phyloP scores from a whole-genome alignment of 2,888 invertebrate genomes.

The Acrocyrtus sp. region DNA sequence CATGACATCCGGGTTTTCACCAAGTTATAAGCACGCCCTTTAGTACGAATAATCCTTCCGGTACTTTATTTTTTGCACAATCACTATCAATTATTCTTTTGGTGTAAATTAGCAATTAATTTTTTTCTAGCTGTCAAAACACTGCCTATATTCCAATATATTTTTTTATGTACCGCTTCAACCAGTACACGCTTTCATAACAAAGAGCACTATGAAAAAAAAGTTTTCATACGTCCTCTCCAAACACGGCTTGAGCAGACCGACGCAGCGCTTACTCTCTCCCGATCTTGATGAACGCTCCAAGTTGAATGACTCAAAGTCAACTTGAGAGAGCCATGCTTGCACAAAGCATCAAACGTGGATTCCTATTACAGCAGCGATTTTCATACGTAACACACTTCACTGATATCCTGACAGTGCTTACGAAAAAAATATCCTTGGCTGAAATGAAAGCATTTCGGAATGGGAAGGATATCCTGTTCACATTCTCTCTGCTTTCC shows the following conservation, averaged over 20 bases:
- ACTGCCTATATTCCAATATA: no score
- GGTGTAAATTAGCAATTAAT: no score
- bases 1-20: not conserved
- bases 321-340: conserved; percentile 29
- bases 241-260: not conserved
- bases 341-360: no score
- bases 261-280: not conserved
- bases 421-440: conserved; percentile 15
- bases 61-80: no score
- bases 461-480: not conserved
- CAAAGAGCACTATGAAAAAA: not conserved
- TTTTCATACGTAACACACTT: no score
- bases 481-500: no score
- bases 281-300: conserved; percentile 33
- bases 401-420: not conserved
- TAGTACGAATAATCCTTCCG: no score
- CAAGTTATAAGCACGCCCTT: no score
- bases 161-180: no score
- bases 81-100: no score
- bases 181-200: not conserved
- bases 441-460: not conserved
- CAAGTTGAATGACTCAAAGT: conserved; percentile 53
- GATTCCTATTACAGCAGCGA: no score
- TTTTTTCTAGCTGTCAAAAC: no score
- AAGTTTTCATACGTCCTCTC: not conserved